Conservation (phyloP, 1,140 invertebrate genomes). For the Drosophila repletoides region DNA sequence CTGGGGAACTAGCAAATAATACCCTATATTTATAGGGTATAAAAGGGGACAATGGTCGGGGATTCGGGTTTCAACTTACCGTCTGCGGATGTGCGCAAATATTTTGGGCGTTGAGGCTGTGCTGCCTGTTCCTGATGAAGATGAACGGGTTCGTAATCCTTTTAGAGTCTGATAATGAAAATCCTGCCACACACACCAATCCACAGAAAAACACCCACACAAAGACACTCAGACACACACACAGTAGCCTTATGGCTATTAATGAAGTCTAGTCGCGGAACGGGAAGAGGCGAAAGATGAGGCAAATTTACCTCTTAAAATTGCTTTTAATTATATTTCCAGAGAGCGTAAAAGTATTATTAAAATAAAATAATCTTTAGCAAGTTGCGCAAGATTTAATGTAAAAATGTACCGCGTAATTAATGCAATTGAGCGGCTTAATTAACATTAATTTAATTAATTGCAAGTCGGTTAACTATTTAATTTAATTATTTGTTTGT, state of each 20-base stretch:
- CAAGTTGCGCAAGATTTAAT: constrained; percentile 49
- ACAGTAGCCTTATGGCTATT: constrained; percentile 24
- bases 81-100: constrained; percentile 51
- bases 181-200: constrained; percentile 49
- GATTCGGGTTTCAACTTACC: constrained; percentile 59
- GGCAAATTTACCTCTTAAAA: too few species aligned
- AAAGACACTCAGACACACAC: neutral
- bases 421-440: constrained; percentile 50
- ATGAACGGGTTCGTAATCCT: constrained; percentile 74
- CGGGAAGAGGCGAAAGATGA: neutral
- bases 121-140: constrained; percentile 51
- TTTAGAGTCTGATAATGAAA: constrained; percentile 76
- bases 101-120: constrained; percentile 43
- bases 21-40: too few species aligned
- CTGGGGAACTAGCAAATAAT: too few species aligned
- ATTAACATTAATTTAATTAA: constrained; percentile 61
- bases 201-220: constrained; percentile 26
- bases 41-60: neutral
- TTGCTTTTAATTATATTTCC: constrained; percentile 36
- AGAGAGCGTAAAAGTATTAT: neutral
- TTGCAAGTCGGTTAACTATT: constrained; percentile 25
- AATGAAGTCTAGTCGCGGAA: constrained; percentile 38
- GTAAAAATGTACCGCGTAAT: constrained; percentile 30
- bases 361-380: constrained; percentile 29
- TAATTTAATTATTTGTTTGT: constrained; percentile 10